A percentile compares a stretch with the other conserved stretches of the same genome.
phyloP scores from a whole-genome alignment of 2,888 invertebrate species.

The Ophonus ardosiacus region DNA sequence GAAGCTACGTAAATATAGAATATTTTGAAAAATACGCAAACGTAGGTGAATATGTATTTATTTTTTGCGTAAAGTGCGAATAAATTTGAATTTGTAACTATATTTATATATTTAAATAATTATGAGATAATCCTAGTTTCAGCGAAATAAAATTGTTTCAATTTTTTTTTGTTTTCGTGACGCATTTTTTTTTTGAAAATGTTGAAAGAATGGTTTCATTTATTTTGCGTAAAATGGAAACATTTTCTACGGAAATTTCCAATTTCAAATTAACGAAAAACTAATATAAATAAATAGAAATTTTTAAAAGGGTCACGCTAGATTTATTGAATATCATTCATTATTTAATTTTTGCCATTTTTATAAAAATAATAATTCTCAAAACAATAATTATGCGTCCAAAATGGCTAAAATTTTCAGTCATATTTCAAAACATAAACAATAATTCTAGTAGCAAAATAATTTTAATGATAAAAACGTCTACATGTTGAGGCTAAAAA shows the following conservation, averaged over 20 bases:
- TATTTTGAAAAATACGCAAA: conserved; percentile 15
- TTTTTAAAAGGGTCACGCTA: too few species aligned
- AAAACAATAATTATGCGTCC: too few species aligned
- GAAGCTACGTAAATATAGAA: not conserved
- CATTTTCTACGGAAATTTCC: not conserved
- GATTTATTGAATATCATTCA: too few species aligned
- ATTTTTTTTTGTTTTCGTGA: not conserved
- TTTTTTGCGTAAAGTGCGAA: conserved; percentile 22
- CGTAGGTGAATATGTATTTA: not conserved
- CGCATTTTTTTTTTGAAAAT: not conserved
- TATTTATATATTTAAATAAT: conserved; percentile 5
- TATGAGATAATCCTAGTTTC: not conserved
- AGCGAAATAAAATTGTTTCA: not conserved
- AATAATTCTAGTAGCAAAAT: too few species aligned
- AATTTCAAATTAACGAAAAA: not conserved
- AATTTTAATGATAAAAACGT: too few species aligned
- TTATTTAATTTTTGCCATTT: too few species aligned
- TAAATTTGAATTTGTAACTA: conserved; percentile 13
- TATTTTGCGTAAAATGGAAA: not conserved
- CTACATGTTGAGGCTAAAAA: too few species aligned
- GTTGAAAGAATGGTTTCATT: not conserved
- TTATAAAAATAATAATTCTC: too few species aligned
- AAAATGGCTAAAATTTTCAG: too few species aligned
- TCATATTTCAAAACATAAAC: too few species aligned
- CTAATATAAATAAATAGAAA: too few species aligned